Conservation (phyloP, 2,113 vertebrate species). For the Lota lota region DNA sequence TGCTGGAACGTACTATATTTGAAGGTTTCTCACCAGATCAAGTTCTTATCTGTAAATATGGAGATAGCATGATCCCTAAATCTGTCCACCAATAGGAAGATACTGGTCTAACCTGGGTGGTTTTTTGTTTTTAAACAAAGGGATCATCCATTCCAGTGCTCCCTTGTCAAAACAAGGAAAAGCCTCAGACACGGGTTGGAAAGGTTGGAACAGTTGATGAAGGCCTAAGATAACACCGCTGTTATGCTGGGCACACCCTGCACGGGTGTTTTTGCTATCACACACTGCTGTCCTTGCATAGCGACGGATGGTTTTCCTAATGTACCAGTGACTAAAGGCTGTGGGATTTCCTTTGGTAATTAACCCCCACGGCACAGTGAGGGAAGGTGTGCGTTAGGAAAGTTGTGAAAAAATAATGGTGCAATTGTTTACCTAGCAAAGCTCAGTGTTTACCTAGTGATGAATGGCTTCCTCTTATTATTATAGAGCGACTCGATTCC, state of each 20-base stretch:
- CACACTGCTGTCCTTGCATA: conserved; percentile 15
- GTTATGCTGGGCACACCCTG: conserved; percentile 30
- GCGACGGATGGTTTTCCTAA: conserved; percentile 39
- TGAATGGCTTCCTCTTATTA: too few relatives aligned
- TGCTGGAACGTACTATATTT: too few relatives aligned
- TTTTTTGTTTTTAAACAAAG: conserved; percentile 53
- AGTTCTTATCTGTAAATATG: too few relatives aligned
- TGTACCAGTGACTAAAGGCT: conserved; percentile 44
- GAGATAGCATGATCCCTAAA: too few relatives aligned
- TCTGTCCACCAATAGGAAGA: too few relatives aligned
- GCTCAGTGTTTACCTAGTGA: neutral
- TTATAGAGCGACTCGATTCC: too few relatives aligned
- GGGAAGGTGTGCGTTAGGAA: conserved; percentile 57
- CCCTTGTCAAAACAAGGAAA: conserved; percentile 61
- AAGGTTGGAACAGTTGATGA: conserved; percentile 35
- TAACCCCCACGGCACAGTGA: conserved; percentile 33
- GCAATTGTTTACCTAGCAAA: conserved; percentile 58
- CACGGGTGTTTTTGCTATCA: conserved; percentile 29
- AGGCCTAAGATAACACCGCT: conserved; percentile 48
- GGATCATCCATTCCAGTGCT: conserved; percentile 18
- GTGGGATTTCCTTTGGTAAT: conserved; percentile 61
- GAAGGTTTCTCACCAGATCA: too few relatives aligned
- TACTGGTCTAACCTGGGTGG: conserved; percentile 17
- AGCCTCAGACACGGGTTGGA: neutral
- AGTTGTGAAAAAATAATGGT: conserved; percentile 55